Evolutionary conservation across 1,140 invertebrate genomes (phyloP).

Genomic region (Phthorimaea operculella): DNA sequence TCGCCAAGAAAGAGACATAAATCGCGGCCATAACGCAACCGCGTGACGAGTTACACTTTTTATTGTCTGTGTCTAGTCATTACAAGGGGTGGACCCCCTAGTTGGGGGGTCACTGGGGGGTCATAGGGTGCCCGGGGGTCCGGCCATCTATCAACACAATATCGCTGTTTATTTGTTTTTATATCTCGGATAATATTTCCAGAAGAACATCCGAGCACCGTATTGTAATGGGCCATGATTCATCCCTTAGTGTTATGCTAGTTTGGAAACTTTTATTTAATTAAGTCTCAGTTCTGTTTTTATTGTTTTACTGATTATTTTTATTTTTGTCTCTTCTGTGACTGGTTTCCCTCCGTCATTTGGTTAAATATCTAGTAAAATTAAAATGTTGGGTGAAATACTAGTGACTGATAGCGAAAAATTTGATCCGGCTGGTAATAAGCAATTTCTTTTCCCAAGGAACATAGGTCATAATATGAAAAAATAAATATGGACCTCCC

Average conservation of each 20-base stretch:
- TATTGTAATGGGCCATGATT: slow-evolving; percentile 2
- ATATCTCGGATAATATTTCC: slow-evolving; percentile 5
- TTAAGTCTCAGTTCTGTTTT: no score
- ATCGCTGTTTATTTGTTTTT: slow-evolving; percentile 38
- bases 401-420: no score
- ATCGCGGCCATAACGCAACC: slow-evolving; percentile 10
- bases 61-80: slow-evolving; percentile 34
- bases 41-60: slow-evolving; percentile 36
- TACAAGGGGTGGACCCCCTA: slow-evolving; percentile 12
- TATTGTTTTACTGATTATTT: no score
- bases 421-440: no score
- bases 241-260: not conserved
- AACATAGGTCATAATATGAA: no score
- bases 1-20: slow-evolving; percentile 5
- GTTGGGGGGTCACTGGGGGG: not conserved
- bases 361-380: no score
- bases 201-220: not conserved
- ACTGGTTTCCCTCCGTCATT: no score
- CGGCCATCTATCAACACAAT: slow-evolving; percentile 18
- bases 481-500: no score
- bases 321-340: no score
- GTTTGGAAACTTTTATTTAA: not conserved
- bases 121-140: not conserved
- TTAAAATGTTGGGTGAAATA: no score
- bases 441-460: no score